These are phyloP conservation scores for Eublepharis macularius DNA, from an alignment of 2,113 vertebrate genomes.

Conservation along the genomic window DNA sequence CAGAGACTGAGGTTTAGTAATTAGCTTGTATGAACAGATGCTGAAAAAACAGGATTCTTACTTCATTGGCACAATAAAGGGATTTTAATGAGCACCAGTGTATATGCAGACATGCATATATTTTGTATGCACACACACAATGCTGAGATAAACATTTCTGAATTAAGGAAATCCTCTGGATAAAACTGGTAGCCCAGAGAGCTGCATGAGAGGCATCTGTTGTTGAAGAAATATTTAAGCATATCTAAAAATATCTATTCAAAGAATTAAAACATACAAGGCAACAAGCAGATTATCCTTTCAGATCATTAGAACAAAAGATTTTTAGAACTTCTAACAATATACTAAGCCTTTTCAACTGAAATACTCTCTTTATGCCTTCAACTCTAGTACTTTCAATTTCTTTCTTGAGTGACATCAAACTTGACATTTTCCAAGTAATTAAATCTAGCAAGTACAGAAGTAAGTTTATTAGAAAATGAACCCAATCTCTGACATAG, in stretches of 20 bases:
- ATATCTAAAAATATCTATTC: conserved; percentile 1
- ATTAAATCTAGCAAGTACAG: not conserved
- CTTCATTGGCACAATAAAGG: not conserved
- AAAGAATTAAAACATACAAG: not conserved
- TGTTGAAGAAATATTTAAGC: not conserved
- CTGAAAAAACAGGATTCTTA: not conserved
- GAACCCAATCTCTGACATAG: not conserved
- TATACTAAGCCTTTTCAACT: not conserved
- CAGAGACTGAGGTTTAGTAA: not conserved
- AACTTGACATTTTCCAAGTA: not conserved
- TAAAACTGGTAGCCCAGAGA: not conserved
- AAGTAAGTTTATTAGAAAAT: not conserved
- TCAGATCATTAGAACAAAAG: conserved; percentile 18
- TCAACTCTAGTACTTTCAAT: not conserved
- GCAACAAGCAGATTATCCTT: not conserved
- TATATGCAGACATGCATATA: not conserved
- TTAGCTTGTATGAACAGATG: not conserved
- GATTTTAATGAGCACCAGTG: not conserved
- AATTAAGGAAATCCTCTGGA: not conserved
- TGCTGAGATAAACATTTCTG: not conserved
- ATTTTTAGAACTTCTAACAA: conserved; percentile 8
- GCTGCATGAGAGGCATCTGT: not conserved
- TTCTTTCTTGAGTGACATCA: not conserved
- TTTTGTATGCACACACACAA: not conserved
- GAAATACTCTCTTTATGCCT: not conserved